Base-by-base conservation (phyloP, 2,888 invertebrate species). In the Resseliella maxima region DNA sequence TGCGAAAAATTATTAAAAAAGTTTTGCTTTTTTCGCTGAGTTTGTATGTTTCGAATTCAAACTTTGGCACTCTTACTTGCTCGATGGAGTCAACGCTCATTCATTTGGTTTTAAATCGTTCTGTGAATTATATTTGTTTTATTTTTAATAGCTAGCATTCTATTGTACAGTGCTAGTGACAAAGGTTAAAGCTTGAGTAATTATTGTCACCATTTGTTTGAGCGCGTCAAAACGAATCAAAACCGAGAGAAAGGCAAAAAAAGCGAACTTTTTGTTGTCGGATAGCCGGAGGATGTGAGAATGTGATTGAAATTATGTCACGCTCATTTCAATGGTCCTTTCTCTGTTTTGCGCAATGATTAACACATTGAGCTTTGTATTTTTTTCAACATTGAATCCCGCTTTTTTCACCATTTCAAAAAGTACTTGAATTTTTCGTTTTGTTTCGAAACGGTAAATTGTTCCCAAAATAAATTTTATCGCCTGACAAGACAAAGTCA, bases 1-100 rank as follows among this genome's bases (percentile, higher is more conserved):
- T 15, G 15, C 0, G 72, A 72, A 72, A n/a, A 72, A 72, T 72
- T 72, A 72, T 72, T 72, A 72, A 72, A 72, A 72, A 72, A 72
- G 72, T 72, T 72, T 72, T 31, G 31, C 31, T 72, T 31, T 72
- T 31, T 27, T n/a, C n/a, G 59, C n/a, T 6, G 59, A 59, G 59
- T 27, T 59, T 50, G 18, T 18, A 59, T 24, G 59, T 24, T 15
- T 18, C 8, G 18, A 8, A 15, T 72, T 72, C 59, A 24, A 27
- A 2, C 24, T 59, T 12, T 12, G 12, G 41, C 12, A 12, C 41
- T 41, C 41, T 8, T 12, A 41, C 41, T 41, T 41, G 41, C 12
- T 12, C 12, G 6, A 41, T 50, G 8, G 12, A 50, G n/a, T 50
- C 46, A n/a, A 50, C 46, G 18, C 18, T 50, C 46, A 50, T 50